These are phyloP conservation scores for Noturus placidus DNA, from an alignment of 2,113 vertebrate genomes.

Conservation along the genomic window DNA sequence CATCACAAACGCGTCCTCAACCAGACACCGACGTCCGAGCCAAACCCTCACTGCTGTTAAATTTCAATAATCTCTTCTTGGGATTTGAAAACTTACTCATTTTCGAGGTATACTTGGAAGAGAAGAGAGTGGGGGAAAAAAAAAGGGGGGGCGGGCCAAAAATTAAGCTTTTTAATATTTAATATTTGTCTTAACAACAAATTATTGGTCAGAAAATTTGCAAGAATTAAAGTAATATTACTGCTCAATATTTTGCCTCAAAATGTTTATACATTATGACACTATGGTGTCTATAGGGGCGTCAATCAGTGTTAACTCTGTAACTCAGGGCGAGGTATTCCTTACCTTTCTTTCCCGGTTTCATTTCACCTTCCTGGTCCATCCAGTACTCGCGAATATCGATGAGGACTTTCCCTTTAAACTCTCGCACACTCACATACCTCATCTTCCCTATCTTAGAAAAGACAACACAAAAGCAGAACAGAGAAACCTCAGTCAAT, in stretches of 20 bases:
- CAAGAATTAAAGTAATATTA: no score
- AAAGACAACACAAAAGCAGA: constrained; percentile 10
- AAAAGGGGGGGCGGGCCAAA: no score
- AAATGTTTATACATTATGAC: not conserved
- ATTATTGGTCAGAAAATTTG: no score
- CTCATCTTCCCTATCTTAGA: constrained; percentile 86
- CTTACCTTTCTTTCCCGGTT: constrained; percentile 83
- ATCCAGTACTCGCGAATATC: constrained; percentile 83
- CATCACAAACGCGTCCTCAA: not conserved
- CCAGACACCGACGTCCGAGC: not conserved
- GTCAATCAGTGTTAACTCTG: not conserved
- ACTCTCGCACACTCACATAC: constrained; percentile 83
- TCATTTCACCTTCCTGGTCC: constrained; percentile 82
- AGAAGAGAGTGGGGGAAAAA: no score
- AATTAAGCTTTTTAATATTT: no score
- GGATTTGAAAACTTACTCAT: not conserved
- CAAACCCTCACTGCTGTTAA: not conserved
- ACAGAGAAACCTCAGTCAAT: not conserved
- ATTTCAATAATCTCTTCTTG: not conserved
- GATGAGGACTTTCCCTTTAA: constrained; percentile 82
- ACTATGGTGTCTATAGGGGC: not conserved
- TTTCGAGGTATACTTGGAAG: no score
- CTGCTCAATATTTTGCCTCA: no score
- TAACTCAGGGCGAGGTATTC: not conserved
- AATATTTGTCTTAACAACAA: no score